Percentiles rank a stretch among this genome's conserved stretches.
phyloP scores from a whole-genome alignment of 2,113 vertebrate species.

The Mastomys coucha region DNA sequence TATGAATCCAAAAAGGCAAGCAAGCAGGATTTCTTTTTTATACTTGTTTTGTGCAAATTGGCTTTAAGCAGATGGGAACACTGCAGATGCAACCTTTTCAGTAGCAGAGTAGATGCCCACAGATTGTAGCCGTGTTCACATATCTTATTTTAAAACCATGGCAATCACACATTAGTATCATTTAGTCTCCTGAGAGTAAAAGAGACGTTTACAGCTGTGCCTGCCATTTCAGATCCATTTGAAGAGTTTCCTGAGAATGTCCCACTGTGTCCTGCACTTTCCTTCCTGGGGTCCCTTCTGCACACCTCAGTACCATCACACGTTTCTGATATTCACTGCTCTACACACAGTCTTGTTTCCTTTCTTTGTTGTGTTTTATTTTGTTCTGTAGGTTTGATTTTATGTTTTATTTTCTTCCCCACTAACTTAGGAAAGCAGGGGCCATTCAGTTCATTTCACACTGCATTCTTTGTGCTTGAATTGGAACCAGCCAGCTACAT shows the following conservation, averaged over 20 bases:
- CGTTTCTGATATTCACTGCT: background rate
- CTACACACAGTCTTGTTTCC: background rate
- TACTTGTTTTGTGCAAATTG: background rate
- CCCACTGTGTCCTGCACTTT: background rate
- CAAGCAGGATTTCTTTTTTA: constrained; percentile 3
- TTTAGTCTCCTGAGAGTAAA: constrained; percentile 42
- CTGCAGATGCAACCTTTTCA: background rate
- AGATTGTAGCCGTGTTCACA: background rate
- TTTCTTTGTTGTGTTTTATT: background rate
- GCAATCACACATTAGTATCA: constrained; percentile 11
- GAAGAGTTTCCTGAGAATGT: background rate
- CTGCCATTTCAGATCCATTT: background rate
- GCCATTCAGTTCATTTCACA: background rate
- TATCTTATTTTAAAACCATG: constrained; percentile 17
- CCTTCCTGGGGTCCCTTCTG: background rate
- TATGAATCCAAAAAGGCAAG: background rate
- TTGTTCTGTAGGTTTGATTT: background rate
- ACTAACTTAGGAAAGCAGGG: background rate
- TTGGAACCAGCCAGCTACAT: background rate
- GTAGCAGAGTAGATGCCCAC: background rate
- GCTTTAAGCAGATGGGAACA: background rate
- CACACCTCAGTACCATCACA: background rate
- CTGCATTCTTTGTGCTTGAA: background rate
- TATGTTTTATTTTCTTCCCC: background rate
- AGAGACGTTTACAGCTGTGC: background rate